These are phyloP conservation scores for Podarcis raffonei DNA, from an alignment of 2,113 vertebrate genomes.

Conservation along the genomic window DNA sequence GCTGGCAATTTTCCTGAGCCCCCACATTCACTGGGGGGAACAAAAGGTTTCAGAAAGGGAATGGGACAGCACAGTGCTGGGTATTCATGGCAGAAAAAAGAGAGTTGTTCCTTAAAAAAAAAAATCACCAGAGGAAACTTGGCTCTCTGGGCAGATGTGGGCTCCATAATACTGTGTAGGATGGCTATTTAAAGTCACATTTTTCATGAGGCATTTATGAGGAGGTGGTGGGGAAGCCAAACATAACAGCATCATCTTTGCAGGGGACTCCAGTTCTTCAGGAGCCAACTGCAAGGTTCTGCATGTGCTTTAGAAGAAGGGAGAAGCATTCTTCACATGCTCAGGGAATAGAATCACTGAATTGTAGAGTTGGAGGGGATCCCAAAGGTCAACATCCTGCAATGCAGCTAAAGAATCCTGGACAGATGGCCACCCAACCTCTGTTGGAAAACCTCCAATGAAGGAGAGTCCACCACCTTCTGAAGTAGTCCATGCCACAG, in stretches of 20 bases:
- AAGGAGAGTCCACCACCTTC: no score
- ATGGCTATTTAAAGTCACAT: not conserved
- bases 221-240: no score
- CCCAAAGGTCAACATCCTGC: no score
- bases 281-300: not conserved
- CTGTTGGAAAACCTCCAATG: no score
- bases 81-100: not conserved
- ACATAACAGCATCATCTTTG: no score
- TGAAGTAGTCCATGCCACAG: no score
- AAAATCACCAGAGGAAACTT: fast-evolving
- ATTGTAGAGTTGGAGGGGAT: no score
- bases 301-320: not conserved
- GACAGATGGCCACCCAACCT: no score
- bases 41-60: not conserved
- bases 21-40: not conserved
- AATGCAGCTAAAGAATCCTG: no score
- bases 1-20: not conserved
- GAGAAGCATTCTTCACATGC: not conserved
- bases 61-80: not conserved
- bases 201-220: no score
- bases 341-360: not conserved
- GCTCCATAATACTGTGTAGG: fast-evolving
- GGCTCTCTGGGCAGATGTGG: not conserved
- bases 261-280: not conserved
- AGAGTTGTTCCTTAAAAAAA: not conserved